Base-by-base conservation (phyloP, 2,888 invertebrate genomes). In the Pollenia labialis region DNA sequence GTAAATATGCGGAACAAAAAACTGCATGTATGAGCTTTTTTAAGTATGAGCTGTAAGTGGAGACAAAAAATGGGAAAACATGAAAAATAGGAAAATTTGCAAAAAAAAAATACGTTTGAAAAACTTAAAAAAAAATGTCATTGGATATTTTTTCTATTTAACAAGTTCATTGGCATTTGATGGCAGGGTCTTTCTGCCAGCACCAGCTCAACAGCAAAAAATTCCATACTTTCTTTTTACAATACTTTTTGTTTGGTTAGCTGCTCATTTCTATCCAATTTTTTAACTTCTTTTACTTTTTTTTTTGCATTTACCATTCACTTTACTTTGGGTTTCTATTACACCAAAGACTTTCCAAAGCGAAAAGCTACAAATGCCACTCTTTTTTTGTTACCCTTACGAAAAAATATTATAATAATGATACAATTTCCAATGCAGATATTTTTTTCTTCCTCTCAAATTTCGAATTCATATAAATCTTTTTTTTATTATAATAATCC, bases 101-200 rank as follows among this genome's bases (percentile, higher is more conserved):
- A 56, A 16, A 46, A 14, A 50, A 60, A 52, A 52, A 60, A 60
- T 60, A 48, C 40, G 10, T 56, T 75, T 46, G 11, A 74, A 16
- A 74, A 72, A 74, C 58, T 50, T 50, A 40, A 44, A 80, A 72
- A 77, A 71, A 71, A 74, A 44, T 86, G 86, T 86, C 82, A 83
- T 83, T 75, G 69, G 82, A 83, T 86, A 75, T 56, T 64, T 81
- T 23, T 58, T 72, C 14, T 69, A 50, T 79, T 40, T 48, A 79
- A 85, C 82, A 86, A 86, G 86, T 86, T 86, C 86, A 86, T 86
- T 86, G 86, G 86, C 86, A 86, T 86, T 85, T 85, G 74, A 74
- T 80, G 68, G 60, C 66, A 80, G 84, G 60, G 84, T 72, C 32
- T 84, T 68, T 66, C 62, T 58, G 6, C 32, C 16, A 12, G 52